A percentile compares a stretch with the other conserved stretches of the same genome.
Evolutionary conservation across 2,888 invertebrate genomes (phyloP).

Genomic region (Aporophyla lueneburgensis): DNA sequence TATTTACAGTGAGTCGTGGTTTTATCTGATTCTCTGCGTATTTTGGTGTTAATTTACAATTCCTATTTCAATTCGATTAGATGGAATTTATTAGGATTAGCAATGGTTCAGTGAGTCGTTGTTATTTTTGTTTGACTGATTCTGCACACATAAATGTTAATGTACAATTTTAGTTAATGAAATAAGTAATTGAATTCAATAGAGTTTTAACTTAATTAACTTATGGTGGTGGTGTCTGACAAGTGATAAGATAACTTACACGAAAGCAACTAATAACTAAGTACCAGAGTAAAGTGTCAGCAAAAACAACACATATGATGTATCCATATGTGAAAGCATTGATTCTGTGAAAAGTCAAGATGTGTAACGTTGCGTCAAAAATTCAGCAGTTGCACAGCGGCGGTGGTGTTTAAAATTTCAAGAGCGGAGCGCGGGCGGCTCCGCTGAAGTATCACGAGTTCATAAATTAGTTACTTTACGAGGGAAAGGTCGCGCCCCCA

Average conservation of each 20-base stretch:
- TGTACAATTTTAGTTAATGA: background rate
- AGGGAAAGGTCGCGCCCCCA: constrained; percentile 84
- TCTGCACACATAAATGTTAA: background rate
- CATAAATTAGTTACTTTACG: constrained; percentile 89
- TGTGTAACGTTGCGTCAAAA: constrained; percentile 80
- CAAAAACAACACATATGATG: constrained; percentile 26
- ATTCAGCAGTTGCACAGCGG: constrained; percentile 81
- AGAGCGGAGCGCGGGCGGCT: constrained; percentile 82
- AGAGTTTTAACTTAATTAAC: background rate
- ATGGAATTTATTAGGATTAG: background rate
- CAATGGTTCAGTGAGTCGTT: background rate
- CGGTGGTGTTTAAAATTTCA: constrained; percentile 86
- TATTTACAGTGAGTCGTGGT: constrained; percentile 19
- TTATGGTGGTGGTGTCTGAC: background rate
- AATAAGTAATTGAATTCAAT: background rate
- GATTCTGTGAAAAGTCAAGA: constrained; percentile 76
- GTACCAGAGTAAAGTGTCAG: constrained; percentile 1
- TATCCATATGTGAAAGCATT: constrained; percentile 68
- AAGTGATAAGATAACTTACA: background rate
- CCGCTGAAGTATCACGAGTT: constrained; percentile 84
- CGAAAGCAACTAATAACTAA: background rate
- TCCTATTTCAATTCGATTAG: background rate
- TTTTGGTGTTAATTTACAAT: constrained; percentile 13
- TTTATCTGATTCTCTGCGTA: constrained; percentile 10
- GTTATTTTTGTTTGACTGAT: background rate